These are phyloP conservation scores for Struthio camelus DNA, from an alignment of 2,113 vertebrate species.

Conservation along the genomic window DNA sequence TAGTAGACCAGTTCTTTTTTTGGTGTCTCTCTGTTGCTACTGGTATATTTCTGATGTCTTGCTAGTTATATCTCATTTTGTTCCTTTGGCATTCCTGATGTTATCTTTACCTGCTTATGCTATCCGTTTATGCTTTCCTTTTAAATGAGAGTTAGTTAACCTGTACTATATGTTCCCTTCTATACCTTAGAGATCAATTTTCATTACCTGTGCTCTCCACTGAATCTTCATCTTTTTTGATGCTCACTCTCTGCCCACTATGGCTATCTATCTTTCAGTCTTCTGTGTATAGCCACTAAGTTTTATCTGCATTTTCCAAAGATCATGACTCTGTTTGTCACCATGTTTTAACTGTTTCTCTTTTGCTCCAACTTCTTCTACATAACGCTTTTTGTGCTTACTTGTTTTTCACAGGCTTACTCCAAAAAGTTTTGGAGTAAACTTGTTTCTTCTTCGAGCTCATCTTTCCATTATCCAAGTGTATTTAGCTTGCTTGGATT, in stretches of 20 bases:
- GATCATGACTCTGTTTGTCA: not conserved
- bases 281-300: not conserved
- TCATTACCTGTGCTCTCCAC: not conserved
- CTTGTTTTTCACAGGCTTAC: not conserved
- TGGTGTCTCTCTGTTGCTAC: not conserved
- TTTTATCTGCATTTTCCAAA: not conserved
- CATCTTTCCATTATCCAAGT: not conserved
- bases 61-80: conserved; percentile 15
- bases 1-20: not conserved
- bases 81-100: conserved; percentile 17
- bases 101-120: conserved; percentile 9
- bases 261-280: not conserved
- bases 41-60: not conserved
- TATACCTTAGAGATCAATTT: not conserved
- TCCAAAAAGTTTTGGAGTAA: not conserved
- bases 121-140: not conserved
- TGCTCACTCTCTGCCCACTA: not conserved
- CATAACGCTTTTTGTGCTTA: not conserved
- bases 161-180: not conserved
- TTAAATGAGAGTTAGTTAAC: not conserved
- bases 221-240: not conserved
- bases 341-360: not conserved
- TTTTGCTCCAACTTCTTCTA: not conserved
- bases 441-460: not conserved
- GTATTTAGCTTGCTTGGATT: not conserved